These are phyloP conservation scores for Petrolisthes cinctipes DNA, from an alignment of 2,888 invertebrate genomes.

Conservation along the genomic window DNA sequence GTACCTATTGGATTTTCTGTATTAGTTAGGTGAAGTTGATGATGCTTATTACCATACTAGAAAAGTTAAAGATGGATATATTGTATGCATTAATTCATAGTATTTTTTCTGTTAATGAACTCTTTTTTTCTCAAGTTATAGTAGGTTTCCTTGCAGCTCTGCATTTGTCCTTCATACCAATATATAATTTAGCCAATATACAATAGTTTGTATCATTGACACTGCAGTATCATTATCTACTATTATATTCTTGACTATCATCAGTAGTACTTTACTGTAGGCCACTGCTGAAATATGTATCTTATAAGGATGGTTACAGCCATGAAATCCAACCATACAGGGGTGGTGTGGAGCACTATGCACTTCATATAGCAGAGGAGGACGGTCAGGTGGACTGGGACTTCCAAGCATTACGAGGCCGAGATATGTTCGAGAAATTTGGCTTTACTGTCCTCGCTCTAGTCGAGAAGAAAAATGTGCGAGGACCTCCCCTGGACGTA, in stretches of 20 bases:
- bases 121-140: background rate
- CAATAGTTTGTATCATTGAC: background rate
- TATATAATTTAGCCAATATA: no score
- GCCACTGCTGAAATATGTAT: no score
- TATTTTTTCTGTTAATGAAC: background rate
- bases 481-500: constrained; percentile 38
- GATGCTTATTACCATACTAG: no score
- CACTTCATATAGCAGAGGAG: constrained; percentile 92
- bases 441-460: constrained; percentile 90
- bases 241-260: background rate
- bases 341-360: constrained; percentile 78
- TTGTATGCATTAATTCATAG: background rate
- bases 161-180: no score
- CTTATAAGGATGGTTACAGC: no score
- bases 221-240: background rate
- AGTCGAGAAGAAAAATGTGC: constrained; percentile 75
- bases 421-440: constrained; percentile 92
- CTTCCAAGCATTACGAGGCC: constrained; percentile 89
- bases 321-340: constrained; percentile 68
- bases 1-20: no score
- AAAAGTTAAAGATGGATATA: background rate
- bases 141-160: background rate
- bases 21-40: no score
- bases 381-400: constrained; percentile 95
- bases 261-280: no score